Base-by-base conservation (phyloP, 2,888 invertebrate genomes). In the Tubulanus polymorphus region DNA sequence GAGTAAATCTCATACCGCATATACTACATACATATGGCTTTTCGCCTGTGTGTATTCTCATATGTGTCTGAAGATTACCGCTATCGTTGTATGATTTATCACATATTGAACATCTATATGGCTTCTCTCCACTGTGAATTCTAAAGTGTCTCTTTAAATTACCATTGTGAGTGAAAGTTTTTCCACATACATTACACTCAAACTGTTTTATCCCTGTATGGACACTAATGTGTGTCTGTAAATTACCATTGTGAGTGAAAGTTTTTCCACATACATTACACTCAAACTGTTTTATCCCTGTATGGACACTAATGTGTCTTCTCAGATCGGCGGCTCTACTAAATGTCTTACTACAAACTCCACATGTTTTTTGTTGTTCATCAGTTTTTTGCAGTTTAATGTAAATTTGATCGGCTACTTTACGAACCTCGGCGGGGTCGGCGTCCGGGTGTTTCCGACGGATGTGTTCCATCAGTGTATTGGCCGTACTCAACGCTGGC, bases 241-340 rank as follows among this genome's bases (percentile, higher is more conserved):
- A 46, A 18, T 45, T 1, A n/a, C 29, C 1, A 28, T n/a, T 23
- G 3, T 3, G 15, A 30, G 12, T 30, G 49, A 37, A 55, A 15
- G 20, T 29, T 45, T 58, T 48, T 37, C 55, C 52, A 52, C 58
- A 58, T n/a, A 37, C 41, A 28, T 52, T 28, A 58, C 58, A 58
- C 32, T 52, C 28, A 28, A 49, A 45, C 10, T 52, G 32, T 41
- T 48, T 52, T 27, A 51, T 51, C 54, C 48, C 56, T 56, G 59
- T 45, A 3, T 48, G 48, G 48, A 37, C 54, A 37, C 32, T 53
- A 37, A 48, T 50, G 56, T 54, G 56, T 18, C 3, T 35, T 41
- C 45, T 23, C 37, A 54, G 48, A 18, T 45, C 1, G 6, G n/a
- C n/a, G n/a, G n/a, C n/a, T n/a, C n/a, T n/a, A n/a, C n/a, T n/a